Evolutionary conservation across 2,888 invertebrate genomes (phyloP), one percentile per base, ranked within the genome.

Genomic region (Ophion slaviceki): DNA sequence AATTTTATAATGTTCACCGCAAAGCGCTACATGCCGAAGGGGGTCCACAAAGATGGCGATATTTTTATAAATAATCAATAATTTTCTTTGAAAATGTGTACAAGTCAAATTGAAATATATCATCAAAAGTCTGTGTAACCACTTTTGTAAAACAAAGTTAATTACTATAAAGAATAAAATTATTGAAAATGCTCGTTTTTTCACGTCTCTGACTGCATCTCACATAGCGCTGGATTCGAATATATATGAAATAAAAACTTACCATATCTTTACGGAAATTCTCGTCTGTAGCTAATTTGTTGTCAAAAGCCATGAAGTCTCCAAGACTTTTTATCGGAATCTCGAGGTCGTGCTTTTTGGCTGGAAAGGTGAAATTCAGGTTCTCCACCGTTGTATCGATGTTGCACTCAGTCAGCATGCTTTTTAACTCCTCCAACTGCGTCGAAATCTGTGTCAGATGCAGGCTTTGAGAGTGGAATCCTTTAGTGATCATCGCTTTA

Each of bases 191-290:
- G n/a, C n/a, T n/a, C n/a, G n/a, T n/a, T 28, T 28, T 28, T 28
- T 28, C 28, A 28, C 28, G 28, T 28, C 28, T 28, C 28, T 28
- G 28, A 28, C 28, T 28, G 28, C 28, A 28, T 28, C 28, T 28
- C 28, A 28, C 28, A 36, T 36, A 36, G 36, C 3, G 36, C 36
- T 36, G 36, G 36, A 36, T 36, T 36, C 7, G 36, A 36, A 7
- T 36, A 36, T 36, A 36, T 57, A 57, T 14, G 2, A 24, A 14
- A 47, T 47, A 14, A 7, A 24, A 47, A 70, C 71, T 71, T 20
- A 71, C 71, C 7, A 71, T 71, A n/a, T 71, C 71, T 17, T 71
- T 28, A 36, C 71, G 57, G 10, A 71, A 71, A 57, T 59, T 36
- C n/a, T 57, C 71, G 40, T 71, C 32, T 17, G 14, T n/a, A 10